Percentiles rank a stretch among this genome's conserved stretches.
These are phyloP conservation scores for Sphinx pinastri DNA, from an alignment of 2,888 invertebrate genomes.

Conservation along the genomic window DNA sequence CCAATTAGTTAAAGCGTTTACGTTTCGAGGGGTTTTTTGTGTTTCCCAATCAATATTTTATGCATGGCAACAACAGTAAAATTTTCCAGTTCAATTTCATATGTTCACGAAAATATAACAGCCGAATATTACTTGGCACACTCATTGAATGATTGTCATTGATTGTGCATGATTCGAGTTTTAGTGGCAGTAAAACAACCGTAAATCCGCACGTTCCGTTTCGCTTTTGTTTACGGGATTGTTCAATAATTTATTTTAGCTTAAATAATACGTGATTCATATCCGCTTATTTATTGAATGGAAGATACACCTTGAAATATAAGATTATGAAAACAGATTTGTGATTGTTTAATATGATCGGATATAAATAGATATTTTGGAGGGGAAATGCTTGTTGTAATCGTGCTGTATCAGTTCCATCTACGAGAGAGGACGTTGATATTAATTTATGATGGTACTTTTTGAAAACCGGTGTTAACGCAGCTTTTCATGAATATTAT, in stretches of 20 bases:
- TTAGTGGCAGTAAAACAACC: constrained; percentile 51
- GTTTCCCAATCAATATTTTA: not conserved
- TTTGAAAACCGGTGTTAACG: too few relatives aligned
- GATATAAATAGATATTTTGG: not conserved
- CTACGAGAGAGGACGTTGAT: not conserved
- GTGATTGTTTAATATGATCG: not conserved
- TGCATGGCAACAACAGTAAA: constrained; percentile 8
- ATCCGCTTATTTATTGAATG: constrained; percentile 22
- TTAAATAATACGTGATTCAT: constrained; percentile 29
- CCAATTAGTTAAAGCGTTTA: too few relatives aligned
- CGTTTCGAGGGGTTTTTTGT: not conserved
- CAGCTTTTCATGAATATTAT: not conserved
- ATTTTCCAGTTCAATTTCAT: not conserved
- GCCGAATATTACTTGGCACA: constrained; percentile 44
- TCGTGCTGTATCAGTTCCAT: not conserved
- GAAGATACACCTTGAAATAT: constrained; percentile 1
- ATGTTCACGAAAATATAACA: constrained; percentile 41
- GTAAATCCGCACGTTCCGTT: constrained; percentile 50
- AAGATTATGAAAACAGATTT: constrained; percentile 1
- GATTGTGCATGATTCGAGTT: constrained; percentile 55
- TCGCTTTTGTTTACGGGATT: constrained; percentile 47
- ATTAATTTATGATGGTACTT: not conserved
- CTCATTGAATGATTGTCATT: constrained; percentile 55
- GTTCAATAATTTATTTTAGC: constrained; percentile 34
- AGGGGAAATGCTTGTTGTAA: not conserved